phyloP scores from a whole-genome alignment of 1,140 invertebrate species.

The Ridgeia piscesae region DNA sequence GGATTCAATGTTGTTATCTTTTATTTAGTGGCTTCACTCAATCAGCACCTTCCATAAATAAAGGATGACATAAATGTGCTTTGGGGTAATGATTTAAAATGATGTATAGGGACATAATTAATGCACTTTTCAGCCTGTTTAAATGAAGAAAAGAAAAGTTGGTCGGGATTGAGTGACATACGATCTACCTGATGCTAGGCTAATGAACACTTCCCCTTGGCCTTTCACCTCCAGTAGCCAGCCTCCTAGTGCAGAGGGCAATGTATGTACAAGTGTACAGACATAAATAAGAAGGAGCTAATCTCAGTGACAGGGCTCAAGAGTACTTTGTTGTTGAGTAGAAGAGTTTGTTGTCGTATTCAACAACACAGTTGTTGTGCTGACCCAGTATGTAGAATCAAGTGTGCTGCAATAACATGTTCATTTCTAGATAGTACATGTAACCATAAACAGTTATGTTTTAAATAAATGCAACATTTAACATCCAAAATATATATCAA shows the following conservation, averaged over 20 bases:
- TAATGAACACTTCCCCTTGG: background rate
- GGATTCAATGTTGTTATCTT: no score
- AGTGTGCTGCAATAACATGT: background rate
- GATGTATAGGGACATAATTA: no score
- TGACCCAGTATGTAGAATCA: background rate
- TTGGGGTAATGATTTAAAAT: no score
- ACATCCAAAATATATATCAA: no score
- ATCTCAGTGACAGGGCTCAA: background rate
- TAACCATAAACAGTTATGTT: background rate
- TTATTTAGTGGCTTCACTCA: no score
- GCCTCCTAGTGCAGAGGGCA: background rate
- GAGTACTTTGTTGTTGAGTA: background rate
- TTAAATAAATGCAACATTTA: no score
- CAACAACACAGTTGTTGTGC: background rate
- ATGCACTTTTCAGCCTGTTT: no score
- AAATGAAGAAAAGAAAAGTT: no score
- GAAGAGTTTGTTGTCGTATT: background rate
- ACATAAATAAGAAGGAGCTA: background rate
- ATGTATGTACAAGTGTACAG: background rate
- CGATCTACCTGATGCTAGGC: background rate
- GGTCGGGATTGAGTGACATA: background rate
- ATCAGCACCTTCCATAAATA: no score
- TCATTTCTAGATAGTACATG: background rate
- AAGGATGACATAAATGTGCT: no score
- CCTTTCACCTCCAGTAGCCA: background rate